Evolutionary conservation across 2,888 invertebrate genomes (phyloP).

Genomic region (Chelonus formosanus): DNA sequence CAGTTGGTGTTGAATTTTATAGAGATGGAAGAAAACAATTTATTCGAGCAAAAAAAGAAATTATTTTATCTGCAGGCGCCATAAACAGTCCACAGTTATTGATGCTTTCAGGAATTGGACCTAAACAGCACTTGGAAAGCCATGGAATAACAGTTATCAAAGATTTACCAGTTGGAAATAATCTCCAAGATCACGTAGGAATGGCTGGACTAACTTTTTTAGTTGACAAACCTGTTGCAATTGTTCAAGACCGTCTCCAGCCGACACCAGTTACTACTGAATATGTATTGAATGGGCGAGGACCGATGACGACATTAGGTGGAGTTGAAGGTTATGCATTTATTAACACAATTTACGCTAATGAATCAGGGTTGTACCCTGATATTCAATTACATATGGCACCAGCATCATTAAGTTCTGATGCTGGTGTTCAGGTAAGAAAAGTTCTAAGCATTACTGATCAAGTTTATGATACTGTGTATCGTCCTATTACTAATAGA

Average conservation of each 20-base stretch:
- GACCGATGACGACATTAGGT: conserved; percentile 87
- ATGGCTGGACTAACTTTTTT: conserved; percentile 84
- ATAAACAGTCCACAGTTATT: conserved; percentile 92
- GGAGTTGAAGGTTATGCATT: conserved; percentile 90
- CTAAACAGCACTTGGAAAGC: conserved; percentile 74
- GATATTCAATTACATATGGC: conserved; percentile 95
- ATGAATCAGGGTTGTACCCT: conserved; percentile 80
- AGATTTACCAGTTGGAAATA: conserved; percentile 80
- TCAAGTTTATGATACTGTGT: conserved; percentile 81
- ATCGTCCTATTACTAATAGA: conserved; percentile 80
- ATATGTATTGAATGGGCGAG: conserved; percentile 79
- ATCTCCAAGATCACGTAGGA: conserved; percentile 88
- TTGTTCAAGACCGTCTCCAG: conserved; percentile 81
- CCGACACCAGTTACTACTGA: conserved; percentile 82
- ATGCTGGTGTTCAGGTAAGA: conserved; percentile 77
- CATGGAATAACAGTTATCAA: conserved; percentile 78
- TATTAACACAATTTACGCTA: conserved; percentile 85
- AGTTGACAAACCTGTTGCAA: conserved; percentile 84
- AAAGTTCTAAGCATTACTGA: conserved; percentile 84
- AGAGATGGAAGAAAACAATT: conserved; percentile 76
- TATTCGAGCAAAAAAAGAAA: conserved; percentile 80
- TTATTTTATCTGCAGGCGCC: conserved; percentile 89
- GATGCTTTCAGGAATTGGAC: conserved; percentile 89
- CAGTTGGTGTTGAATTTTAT: conserved; percentile 82
- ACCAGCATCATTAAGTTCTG: conserved; percentile 85